These are phyloP conservation scores for Pygmarrhopalites habei DNA, from an alignment of 1,140 invertebrate species.

Conservation along the genomic window DNA sequence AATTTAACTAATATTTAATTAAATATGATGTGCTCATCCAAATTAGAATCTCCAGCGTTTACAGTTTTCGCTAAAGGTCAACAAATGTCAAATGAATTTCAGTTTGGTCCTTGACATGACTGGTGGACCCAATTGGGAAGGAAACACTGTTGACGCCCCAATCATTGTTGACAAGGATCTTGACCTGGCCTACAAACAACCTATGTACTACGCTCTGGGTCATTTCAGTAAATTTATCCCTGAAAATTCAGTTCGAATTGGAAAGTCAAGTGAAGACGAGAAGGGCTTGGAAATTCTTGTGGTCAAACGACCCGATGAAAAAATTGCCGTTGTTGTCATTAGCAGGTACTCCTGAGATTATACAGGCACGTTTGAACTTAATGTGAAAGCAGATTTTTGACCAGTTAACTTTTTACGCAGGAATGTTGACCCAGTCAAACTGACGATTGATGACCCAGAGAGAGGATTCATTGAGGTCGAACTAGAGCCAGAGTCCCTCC, in stretches of 20 bases:
- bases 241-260: slow-evolving; percentile 51
- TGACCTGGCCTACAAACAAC: slow-evolving; percentile 75
- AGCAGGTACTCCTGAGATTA: slow-evolving; percentile 51
- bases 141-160: slow-evolving; percentile 69
- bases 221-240: slow-evolving; percentile 79
- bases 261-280: not conserved
- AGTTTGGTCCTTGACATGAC: slow-evolving; percentile 51
- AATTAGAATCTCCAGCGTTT: not conserved
- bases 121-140: slow-evolving; percentile 75
- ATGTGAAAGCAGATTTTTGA: no score
- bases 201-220: slow-evolving; percentile 75
- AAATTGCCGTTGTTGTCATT: slow-evolving; percentile 52
- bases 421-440: not conserved
- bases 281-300: slow-evolving; percentile 45
- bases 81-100: no score
- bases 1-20: slow-evolving; percentile 49
- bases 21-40: not conserved
- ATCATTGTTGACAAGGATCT: slow-evolving; percentile 60
- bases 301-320: slow-evolving; percentile 52
- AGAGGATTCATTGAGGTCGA: slow-evolving; percentile 2
- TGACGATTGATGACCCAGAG: not conserved
- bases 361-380: not conserved
- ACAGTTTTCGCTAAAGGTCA: not conserved
- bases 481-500: not conserved
- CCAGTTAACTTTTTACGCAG: not conserved